Evolutionary conservation across 2,888 invertebrate genomes (phyloP), one percentile per base, ranked within the genome.

Genomic region (Atherix ibis): DNA sequence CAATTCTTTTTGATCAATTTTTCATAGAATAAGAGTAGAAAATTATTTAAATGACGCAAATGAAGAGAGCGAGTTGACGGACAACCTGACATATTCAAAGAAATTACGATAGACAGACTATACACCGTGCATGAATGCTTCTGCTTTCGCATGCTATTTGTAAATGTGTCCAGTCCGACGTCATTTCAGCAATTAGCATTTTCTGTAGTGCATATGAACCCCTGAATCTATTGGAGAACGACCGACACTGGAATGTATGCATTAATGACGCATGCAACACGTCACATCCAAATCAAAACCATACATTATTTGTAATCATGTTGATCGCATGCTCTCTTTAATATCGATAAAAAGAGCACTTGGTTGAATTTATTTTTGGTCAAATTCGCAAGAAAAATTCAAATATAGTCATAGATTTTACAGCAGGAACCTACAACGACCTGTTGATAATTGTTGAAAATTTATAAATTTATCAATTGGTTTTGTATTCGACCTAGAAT

Each of bases 141-240:
- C 26, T 26, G n/a, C n/a, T 13, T 26, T 5, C 28, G 28, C 4
- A 5, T 12, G 28, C 17, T 28, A 16, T 28, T 28, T 9, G n/a
- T 28, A 6, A 28, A 28, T 13, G 48, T 54, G 5, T 46, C 43
- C 37, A 52, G 52, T 3, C 52, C 50, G 40, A 50, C 46, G 16
- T 52, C 49, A 36, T 49, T 48, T 31, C 17, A 43, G 40, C 14
- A 38, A 22, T 37, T 55, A 25, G 39, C n/a, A n/a, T n/a, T n/a
- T n/a, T n/a, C n/a, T n/a, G n/a, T n/a, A n/a, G n/a, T n/a, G n/a
- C n/a, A n/a, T n/a, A n/a, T n/a, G n/a, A n/a, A n/a, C n/a, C n/a
- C n/a, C n/a, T n/a, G n/a, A n/a, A n/a, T n/a, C n/a, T n/a, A n/a
- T n/a, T n/a, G n/a, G n/a, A n/a, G n/a, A n/a, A n/a, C n/a, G n/a